Evolutionary conservation across 1,140 invertebrate genomes (phyloP).

Genomic region (Drosophila novamexicana): DNA sequence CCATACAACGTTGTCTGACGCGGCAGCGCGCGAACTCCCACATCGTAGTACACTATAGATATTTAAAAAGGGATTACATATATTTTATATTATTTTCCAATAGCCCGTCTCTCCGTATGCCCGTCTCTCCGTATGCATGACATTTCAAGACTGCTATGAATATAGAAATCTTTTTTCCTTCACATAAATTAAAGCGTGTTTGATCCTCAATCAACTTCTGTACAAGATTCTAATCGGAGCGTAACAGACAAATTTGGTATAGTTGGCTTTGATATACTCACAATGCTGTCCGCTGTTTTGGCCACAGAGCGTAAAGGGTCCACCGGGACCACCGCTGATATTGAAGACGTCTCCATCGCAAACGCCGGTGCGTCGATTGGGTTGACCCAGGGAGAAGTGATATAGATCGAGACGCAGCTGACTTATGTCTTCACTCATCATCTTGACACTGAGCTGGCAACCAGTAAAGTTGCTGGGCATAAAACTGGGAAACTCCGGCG

Average conservation of each 20-base stretch:
- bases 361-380: constrained; percentile 90
- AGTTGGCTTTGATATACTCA: constrained; percentile 84
- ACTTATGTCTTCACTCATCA: constrained; percentile 90
- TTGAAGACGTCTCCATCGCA: constrained; percentile 90
- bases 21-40: constrained; percentile 84
- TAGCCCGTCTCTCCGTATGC: too few species aligned
- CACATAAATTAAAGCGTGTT: too few species aligned
- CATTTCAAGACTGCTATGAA: too few species aligned
- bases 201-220: too few species aligned
- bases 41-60: constrained; percentile 88
- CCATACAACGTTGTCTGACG: constrained; percentile 72
- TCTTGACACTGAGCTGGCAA: constrained; percentile 89
- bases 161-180: too few species aligned
- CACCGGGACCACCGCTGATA: constrained; percentile 86
- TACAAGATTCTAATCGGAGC: not conserved
- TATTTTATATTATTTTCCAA: not conserved
- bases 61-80: constrained; percentile 13
- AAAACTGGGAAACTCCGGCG: constrained; percentile 91
- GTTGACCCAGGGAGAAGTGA: constrained; percentile 92
- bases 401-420: constrained; percentile 92
- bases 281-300: constrained; percentile 93
- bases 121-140: too few species aligned
- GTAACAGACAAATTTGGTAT: not conserved
- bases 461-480: constrained; percentile 87
- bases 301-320: constrained; percentile 89